Base-by-base conservation (phyloP, 2,797 vertebrate genomes). In the Mormyrops boulengeri region DNA sequence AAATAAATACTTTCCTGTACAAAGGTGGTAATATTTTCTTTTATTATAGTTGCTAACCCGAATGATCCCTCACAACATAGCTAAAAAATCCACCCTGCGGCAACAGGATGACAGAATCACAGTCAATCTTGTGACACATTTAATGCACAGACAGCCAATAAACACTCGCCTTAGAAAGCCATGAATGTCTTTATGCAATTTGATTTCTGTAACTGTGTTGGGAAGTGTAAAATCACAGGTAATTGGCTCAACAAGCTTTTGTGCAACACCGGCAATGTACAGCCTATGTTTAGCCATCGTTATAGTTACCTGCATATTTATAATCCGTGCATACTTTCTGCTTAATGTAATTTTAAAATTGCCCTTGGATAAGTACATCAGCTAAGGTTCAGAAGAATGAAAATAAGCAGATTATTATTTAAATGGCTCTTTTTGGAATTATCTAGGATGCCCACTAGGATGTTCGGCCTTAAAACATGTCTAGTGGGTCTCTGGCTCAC, bases 361-460 rank as follows among this genome's bases (percentile, higher is more conserved):
- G 73, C 38, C 73, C 41, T 80, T 44, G 73, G 73, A 80, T 80
- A 80, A 80, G 62, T 34, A 69, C 62, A 69, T 69, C 73, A 19
- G 73, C 73, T 44, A 80, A 47, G 41, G 73, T 80, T 80, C 41
- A 47, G 41, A 80, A 80, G 38, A 80, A 80, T 47, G 14, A 80
- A 80, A 80, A 80, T 80, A 80, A 80, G 66, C 66, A 73, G 66
- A 41, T 80, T 80, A 47, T 80, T 80, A 80, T 41, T 80, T 80
- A 47, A 41, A 47, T 80, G 38, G 73, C 41, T 80, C 73, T 80
- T 80, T 80, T 80, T 80, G 38, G 7, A 80, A 47, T 80, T 44
- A 80, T 47, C 38, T 80, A 41, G 41, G 73, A 73, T 73, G 30
- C 30, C 12, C 66, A 73, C 73, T 47, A 80, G 73, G 73, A 80